Evolutionary conservation across 2,888 invertebrate genomes (phyloP).

Genomic region (Ectropis crepuscularia): DNA sequence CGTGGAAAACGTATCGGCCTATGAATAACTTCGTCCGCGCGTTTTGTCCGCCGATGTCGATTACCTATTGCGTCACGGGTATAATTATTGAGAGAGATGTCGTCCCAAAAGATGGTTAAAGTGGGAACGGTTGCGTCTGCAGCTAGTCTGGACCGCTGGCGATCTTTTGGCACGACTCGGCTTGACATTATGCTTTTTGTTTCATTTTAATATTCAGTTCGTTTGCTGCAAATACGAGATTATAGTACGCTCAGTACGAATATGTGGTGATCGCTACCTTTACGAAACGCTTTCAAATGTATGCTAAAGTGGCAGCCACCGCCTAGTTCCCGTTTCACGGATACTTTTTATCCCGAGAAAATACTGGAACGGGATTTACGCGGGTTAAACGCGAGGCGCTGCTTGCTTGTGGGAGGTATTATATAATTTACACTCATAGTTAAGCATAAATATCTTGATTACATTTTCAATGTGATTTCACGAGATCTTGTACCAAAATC

Average conservation of each 20-base stretch:
- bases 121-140: slow-evolving; percentile 52
- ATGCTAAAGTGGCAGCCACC: too few relatives aligned
- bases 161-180: slow-evolving; percentile 51
- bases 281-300: too few relatives aligned
- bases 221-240: slow-evolving; percentile 24
- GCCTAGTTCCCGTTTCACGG: too few relatives aligned
- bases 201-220: slow-evolving; percentile 37
- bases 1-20: slow-evolving; percentile 23
- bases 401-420: too few relatives aligned
- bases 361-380: too few relatives aligned
- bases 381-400: too few relatives aligned
- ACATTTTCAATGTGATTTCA: too few relatives aligned
- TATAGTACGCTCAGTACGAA: neutral
- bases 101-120: slow-evolving; percentile 38
- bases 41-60: slow-evolving; percentile 43
- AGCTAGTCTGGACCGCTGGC: slow-evolving; percentile 51
- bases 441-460: too few relatives aligned
- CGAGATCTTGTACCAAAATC: neutral
- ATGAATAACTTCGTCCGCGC: slow-evolving; percentile 31
- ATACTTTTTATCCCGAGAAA: too few relatives aligned
- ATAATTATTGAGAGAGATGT: slow-evolving; percentile 51
- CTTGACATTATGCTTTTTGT: slow-evolving; percentile 42
- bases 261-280: neutral
- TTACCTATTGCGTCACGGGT: slow-evolving; percentile 52
- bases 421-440: too few relatives aligned